Evolutionary conservation across 1,140 invertebrate species (phyloP).

Genomic region (Zaprionus kolodkinae): DNA sequence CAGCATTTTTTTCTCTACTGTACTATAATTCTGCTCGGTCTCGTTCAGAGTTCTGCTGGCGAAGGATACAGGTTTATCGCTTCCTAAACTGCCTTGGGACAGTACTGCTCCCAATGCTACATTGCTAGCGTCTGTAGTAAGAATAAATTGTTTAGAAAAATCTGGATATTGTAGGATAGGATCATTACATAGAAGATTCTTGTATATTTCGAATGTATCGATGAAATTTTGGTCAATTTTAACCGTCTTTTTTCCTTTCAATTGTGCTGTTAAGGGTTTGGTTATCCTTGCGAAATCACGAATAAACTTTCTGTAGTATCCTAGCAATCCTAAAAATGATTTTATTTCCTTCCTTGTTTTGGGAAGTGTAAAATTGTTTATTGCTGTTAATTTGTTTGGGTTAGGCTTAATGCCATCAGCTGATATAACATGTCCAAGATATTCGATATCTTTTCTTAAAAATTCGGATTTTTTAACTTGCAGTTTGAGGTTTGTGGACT

Average conservation of each 20-base stretch:
- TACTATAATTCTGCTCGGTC: constrained; percentile 18
- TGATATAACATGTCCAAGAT: constrained; percentile 71
- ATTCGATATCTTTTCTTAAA: constrained; percentile 43
- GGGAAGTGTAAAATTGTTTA: constrained; percentile 56
- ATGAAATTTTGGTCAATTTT: constrained; percentile 21
- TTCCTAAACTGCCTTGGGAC: constrained; percentile 22
- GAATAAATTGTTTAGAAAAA: constrained; percentile 50
- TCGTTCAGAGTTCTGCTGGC: constrained; percentile 24
- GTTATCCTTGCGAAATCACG: constrained; percentile 54
- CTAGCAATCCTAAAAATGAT: constrained; percentile 54
- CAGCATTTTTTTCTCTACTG: constrained; percentile 29
- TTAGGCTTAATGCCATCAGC: constrained; percentile 51
- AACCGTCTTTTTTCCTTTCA: constrained; percentile 39
- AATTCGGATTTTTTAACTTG: constrained; percentile 47
- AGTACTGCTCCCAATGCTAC: constrained; percentile 46
- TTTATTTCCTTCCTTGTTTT: constrained; percentile 61
- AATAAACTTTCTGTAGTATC: constrained; percentile 63
- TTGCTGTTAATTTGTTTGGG: constrained; percentile 43
- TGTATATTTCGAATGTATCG: no score
- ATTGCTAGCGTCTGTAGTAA: constrained; percentile 47
- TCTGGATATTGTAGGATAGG: constrained; percentile 51
- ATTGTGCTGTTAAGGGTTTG: constrained; percentile 35
- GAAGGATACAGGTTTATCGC: constrained; percentile 8
- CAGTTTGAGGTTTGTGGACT: constrained; percentile 42
- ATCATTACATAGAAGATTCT: constrained; percentile 21